A percentile compares a stretch with the other conserved stretches of the same genome.
Evolutionary conservation across 2,888 invertebrate species (phyloP).

Genomic region (Polyploca ridens): DNA sequence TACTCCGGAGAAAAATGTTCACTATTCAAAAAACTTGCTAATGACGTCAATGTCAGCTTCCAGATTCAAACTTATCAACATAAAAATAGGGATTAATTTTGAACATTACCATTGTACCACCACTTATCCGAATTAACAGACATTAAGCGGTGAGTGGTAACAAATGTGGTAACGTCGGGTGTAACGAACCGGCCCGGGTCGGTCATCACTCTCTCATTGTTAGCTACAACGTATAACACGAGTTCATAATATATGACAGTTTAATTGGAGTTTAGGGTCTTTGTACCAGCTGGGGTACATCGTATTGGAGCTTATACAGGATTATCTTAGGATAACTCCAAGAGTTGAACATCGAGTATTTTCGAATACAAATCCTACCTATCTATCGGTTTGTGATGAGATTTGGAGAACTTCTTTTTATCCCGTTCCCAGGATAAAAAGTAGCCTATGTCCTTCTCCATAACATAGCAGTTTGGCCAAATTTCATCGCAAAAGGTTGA

Average conservation of each 20-base stretch:
- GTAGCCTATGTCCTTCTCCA: too few relatives aligned
- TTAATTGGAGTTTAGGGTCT: background rate
- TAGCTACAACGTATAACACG: constrained; percentile 31
- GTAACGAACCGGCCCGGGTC: constrained; percentile 42
- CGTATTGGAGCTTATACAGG: too few relatives aligned
- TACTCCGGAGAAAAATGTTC: too few relatives aligned
- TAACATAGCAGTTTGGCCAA: too few relatives aligned
- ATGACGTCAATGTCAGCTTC: background rate
- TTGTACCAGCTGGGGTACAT: background rate
- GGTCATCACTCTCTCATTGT: constrained; percentile 37
- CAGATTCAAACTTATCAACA: background rate
- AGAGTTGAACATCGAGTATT: too few relatives aligned
- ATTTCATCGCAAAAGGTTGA: too few relatives aligned
- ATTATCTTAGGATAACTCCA: too few relatives aligned
- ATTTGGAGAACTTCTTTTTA: too few relatives aligned
- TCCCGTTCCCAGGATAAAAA: too few relatives aligned
- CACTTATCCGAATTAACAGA: background rate
- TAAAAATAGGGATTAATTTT: background rate
- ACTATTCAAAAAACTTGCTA: background rate
- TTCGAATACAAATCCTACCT: too few relatives aligned
- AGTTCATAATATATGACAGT: constrained; percentile 23
- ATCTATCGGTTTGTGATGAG: too few relatives aligned
- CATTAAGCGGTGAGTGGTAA: constrained; percentile 6
- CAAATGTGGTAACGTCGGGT: background rate
- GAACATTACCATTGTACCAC: background rate